Conservation (phyloP, 2,113 vertebrate genomes). For the Archilochus colubris region DNA sequence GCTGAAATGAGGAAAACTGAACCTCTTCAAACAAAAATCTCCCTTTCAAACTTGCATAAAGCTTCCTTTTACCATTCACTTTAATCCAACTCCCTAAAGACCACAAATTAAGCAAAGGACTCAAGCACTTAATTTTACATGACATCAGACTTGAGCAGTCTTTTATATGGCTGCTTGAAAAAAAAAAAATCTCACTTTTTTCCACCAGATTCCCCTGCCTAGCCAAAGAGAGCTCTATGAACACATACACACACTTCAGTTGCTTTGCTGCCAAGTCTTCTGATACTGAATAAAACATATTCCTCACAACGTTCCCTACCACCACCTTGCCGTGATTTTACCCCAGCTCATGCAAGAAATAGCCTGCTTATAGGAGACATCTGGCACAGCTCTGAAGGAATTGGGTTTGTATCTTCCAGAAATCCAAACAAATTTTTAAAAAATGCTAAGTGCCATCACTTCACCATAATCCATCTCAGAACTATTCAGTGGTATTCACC, state of each 20-base stretch:
- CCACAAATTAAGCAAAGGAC: neutral
- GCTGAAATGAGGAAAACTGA: neutral
- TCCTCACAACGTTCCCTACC: neutral
- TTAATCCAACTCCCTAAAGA: neutral
- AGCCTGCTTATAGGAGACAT: neutral
- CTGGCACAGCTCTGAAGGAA: neutral
- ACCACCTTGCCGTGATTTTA: too few relatives aligned
- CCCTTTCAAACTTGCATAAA: neutral
- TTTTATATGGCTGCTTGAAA: neutral
- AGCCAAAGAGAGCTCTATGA: neutral
- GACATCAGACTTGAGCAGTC: neutral
- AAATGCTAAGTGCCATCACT: neutral
- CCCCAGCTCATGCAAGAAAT: neutral
- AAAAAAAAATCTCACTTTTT: neutral
- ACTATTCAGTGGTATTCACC: neutral
- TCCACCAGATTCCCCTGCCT: neutral
- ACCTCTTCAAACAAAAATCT: neutral
- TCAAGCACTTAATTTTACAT: neutral
- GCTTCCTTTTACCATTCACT: neutral
- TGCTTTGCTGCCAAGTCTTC: neutral
- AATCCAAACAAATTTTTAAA: neutral
- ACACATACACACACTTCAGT: neutral
- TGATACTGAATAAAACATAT: accelerated
- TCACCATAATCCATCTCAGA: neutral
- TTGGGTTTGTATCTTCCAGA: neutral